Percentiles rank a stretch among this genome's conserved stretches.
phyloP scores from a whole-genome alignment of 1,140 invertebrate species.

The Cataglyphis hispanica region DNA sequence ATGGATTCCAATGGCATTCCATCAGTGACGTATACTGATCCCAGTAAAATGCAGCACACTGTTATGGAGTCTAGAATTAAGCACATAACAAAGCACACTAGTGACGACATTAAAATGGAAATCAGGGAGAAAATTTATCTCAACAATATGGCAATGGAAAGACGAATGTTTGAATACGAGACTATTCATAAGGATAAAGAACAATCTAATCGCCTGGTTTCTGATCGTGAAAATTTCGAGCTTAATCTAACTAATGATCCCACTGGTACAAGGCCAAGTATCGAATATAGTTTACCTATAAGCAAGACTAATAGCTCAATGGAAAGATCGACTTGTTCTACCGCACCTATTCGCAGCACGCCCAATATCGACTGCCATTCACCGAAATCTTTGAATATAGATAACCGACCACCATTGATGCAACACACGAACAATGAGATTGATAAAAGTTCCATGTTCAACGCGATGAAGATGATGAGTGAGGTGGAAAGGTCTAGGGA shows the following conservation, averaged over 20 bases:
- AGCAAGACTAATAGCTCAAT: constrained; percentile 44
- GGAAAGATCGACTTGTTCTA: constrained; percentile 63
- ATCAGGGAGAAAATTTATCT: constrained; percentile 74
- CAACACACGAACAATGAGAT: constrained; percentile 66
- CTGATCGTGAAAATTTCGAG: constrained; percentile 66
- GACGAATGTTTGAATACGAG: constrained; percentile 74
- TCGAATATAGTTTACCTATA: constrained; percentile 60
- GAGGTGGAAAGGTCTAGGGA: constrained; percentile 70
- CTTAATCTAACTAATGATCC: constrained; percentile 30
- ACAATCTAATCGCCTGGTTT: constrained; percentile 1
- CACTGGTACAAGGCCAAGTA: constrained; percentile 10
- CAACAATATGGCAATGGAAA: constrained; percentile 70
- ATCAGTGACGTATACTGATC: constrained; percentile 80
- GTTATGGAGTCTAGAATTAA: constrained; percentile 72
- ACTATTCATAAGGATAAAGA: constrained; percentile 72
- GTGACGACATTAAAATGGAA: constrained; percentile 74
- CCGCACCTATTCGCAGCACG: constrained; percentile 45
- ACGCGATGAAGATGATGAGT: constrained; percentile 71
- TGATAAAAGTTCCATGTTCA: constrained; percentile 72
- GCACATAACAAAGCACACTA: constrained; percentile 62
- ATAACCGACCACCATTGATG: constrained; percentile 57
- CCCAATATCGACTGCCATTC: constrained; percentile 62
- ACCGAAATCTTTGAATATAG: constrained; percentile 67
- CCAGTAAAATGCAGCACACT: constrained; percentile 75
- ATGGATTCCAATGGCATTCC: constrained; percentile 68